Conservation (phyloP, 2,113 vertebrate genomes). For the Tragelaphus imberbis region DNA sequence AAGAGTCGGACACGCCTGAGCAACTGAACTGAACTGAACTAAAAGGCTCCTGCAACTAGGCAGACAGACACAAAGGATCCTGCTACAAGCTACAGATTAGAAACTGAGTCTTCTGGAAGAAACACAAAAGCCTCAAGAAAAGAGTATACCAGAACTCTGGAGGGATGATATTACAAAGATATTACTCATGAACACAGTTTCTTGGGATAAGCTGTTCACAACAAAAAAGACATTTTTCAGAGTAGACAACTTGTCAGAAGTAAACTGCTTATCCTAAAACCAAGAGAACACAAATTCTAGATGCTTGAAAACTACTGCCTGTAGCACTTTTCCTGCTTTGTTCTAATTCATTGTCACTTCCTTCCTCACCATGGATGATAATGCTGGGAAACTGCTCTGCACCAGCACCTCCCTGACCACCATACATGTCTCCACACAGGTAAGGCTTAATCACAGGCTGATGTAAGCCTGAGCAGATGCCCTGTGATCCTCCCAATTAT, state of each 20-base stretch:
- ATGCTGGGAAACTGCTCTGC: not conserved
- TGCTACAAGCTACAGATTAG: slow-evolving; percentile 34
- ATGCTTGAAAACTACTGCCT: not conserved
- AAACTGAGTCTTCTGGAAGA: slow-evolving; percentile 52
- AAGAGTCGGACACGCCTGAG: not conserved
- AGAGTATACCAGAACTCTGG: not conserved
- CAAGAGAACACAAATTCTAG: not conserved
- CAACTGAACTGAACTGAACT: not conserved
- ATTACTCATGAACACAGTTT: not conserved
- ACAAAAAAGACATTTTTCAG: not conserved
- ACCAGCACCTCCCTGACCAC: not conserved
- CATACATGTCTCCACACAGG: not conserved
- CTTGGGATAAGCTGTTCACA: not conserved
- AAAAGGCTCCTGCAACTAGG: not conserved
- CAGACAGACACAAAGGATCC: not conserved
- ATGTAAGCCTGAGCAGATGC: not conserved
- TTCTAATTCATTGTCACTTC: not conserved
- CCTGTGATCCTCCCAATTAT: not conserved
- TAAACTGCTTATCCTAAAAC: not conserved
- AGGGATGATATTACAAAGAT: not conserved
- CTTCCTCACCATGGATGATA: not conserved
- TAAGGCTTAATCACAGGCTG: not conserved
- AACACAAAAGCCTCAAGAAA: slow-evolving; percentile 43
- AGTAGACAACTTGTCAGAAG: not conserved
- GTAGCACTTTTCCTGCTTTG: not conserved